Conservation (phyloP, 2,888 invertebrate genomes). For the Ennomos erosarius region DNA sequence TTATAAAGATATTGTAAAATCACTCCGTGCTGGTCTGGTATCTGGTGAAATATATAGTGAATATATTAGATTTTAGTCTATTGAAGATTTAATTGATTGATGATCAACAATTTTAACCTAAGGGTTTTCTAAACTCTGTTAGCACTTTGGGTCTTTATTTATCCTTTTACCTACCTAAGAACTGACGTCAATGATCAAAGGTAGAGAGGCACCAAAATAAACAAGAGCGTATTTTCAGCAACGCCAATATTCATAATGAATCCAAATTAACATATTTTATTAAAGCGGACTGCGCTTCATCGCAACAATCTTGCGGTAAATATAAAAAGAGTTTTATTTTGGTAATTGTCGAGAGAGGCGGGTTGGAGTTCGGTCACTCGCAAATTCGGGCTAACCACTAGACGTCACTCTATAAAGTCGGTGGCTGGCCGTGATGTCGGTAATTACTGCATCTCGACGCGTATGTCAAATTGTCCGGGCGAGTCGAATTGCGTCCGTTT, state of each 20-base stretch:
- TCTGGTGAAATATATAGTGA: too few relatives aligned
- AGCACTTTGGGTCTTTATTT: too few relatives aligned
- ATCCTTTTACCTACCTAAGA: neutral
- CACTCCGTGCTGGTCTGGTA: too few relatives aligned
- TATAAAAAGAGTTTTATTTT: slow-evolving; percentile 17
- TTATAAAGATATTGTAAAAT: too few relatives aligned
- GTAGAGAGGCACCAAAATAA: slow-evolving; percentile 4
- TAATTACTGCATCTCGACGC: slow-evolving; percentile 67
- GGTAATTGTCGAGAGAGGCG: slow-evolving; percentile 25
- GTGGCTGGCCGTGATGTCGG: slow-evolving; percentile 58
- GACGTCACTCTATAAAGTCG: slow-evolving; percentile 61
- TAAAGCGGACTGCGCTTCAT: slow-evolving; percentile 17
- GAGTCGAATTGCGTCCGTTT: slow-evolving; percentile 67
- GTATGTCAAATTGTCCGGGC: slow-evolving; percentile 56
- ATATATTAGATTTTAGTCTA: too few relatives aligned
- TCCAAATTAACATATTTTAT: slow-evolving; percentile 19
- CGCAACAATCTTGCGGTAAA: slow-evolving; percentile 14
- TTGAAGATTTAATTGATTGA: too few relatives aligned
- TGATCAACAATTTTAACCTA: too few relatives aligned
- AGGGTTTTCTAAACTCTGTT: too few relatives aligned
- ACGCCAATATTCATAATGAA: slow-evolving; percentile 24
- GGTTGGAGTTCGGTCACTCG: slow-evolving; percentile 43
- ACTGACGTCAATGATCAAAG: slow-evolving; percentile 3
- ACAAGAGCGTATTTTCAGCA: slow-evolving; percentile 16
- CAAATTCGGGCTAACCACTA: slow-evolving; percentile 59